phyloP scores from a whole-genome alignment of 2,888 invertebrate species.

The Andricus curvator region DNA sequence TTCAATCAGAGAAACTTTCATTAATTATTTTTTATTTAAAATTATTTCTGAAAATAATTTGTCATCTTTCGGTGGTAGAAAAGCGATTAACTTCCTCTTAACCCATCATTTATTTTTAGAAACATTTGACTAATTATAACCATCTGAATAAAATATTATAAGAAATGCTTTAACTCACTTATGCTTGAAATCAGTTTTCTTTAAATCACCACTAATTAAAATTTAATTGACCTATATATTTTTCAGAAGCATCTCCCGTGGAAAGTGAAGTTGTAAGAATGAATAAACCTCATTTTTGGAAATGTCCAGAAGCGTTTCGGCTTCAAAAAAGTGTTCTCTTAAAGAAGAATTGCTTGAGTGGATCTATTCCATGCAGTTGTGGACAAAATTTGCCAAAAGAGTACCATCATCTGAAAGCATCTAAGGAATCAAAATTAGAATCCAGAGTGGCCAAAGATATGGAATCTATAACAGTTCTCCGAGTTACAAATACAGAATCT shows the following conservation, averaged over 20 bases:
- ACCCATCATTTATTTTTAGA: not conserved
- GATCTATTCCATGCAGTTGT: not conserved
- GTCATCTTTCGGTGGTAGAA: not conserved
- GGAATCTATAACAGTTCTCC: too few species aligned
- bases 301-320: not conserved
- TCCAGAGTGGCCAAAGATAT: too few species aligned
- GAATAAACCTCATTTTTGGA: not conserved
- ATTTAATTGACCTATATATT: not conserved
- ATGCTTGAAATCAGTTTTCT: too few species aligned
- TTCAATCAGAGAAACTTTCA: too few species aligned
- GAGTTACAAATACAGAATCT: too few species aligned
- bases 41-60: too few species aligned
- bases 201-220: not conserved
- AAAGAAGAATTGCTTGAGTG: not conserved
- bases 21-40: too few species aligned
- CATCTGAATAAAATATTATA: not conserved
- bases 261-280: not conserved
- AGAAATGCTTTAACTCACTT: not conserved
- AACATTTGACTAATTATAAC: not conserved
- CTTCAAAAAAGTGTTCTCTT: not conserved
- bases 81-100: not conserved
- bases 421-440: too few species aligned
- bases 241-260: not conserved
- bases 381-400: not conserved
- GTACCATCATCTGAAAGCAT: not conserved